Conservation (phyloP, 2,888 invertebrate genomes). For the Rhamphomyia laevipes region DNA sequence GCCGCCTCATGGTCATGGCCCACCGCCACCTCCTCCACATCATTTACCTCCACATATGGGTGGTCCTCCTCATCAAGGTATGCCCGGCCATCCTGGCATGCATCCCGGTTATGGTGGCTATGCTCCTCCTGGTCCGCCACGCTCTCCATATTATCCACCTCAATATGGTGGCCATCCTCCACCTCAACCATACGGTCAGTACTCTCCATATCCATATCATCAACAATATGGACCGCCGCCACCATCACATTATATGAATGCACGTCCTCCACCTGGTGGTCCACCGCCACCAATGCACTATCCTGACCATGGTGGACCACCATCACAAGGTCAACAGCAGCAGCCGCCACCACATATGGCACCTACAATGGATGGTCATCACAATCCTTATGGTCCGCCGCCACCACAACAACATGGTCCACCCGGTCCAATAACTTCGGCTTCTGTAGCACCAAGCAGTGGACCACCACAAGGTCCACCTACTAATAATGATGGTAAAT, state of each 20-base stretch:
- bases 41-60: constrained; percentile 28
- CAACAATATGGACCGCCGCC: constrained; percentile 33
- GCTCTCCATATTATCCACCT: constrained; percentile 36
- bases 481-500: constrained; percentile 1
- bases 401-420: neutral
- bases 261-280: constrained; percentile 23
- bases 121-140: constrained; percentile 30
- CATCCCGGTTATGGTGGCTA: constrained; percentile 32
- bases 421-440: neutral
- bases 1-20: constrained; percentile 22
- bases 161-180: constrained; percentile 36
- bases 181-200: constrained; percentile 31
- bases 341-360: constrained; percentile 18
- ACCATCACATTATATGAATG: constrained; percentile 29
- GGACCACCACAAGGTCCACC: neutral
- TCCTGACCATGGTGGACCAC: constrained; percentile 17
- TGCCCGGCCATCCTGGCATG: constrained; percentile 29
- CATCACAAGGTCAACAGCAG: constrained; percentile 20
- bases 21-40: neutral
- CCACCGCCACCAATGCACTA: constrained; percentile 21
- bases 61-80: constrained; percentile 24
- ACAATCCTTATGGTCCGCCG: constrained; percentile 17
- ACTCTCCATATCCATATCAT: constrained; percentile 35
- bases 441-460: no score
- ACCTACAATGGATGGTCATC: constrained; percentile 19